Evolutionary conservation across 1,140 invertebrate genomes (phyloP).

Genomic region (Aethina tumida): DNA sequence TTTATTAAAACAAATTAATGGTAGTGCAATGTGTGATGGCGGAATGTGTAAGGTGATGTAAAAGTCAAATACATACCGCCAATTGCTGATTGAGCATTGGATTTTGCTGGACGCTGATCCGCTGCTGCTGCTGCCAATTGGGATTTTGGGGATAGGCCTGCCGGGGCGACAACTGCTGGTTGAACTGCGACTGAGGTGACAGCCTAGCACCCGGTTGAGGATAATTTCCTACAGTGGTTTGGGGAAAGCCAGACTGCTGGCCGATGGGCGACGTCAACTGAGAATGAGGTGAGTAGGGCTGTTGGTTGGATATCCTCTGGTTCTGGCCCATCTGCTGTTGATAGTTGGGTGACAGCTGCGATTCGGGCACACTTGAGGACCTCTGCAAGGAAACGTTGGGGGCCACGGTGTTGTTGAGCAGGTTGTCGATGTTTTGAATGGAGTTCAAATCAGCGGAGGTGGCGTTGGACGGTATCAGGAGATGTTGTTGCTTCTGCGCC

Average conservation of each 20-base stretch:
- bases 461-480: conserved; percentile 55
- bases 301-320: conserved; percentile 33
- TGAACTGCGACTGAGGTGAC: conserved; percentile 30
- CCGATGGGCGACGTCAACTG: conserved; percentile 35
- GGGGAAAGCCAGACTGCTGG: conserved; percentile 24
- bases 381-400: conserved; percentile 68
- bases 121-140: conserved; percentile 24
- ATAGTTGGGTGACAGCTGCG: conserved; percentile 59
- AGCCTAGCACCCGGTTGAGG: conserved; percentile 23
- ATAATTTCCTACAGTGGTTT: conserved; percentile 23
- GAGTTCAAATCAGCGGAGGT: conserved; percentile 50
- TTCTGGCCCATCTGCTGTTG: conserved; percentile 22
- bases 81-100: conserved; percentile 72
- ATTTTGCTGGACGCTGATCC: conserved; percentile 51
- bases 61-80: conserved; percentile 43
- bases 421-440: conserved; percentile 59
- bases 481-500: conserved; percentile 60
- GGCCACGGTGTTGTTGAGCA: conserved; percentile 70
- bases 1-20: too few relatives aligned
- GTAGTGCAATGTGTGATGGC: too few relatives aligned
- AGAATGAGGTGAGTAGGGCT: conserved; percentile 39
- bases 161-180: conserved; percentile 30
- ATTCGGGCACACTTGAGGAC: conserved; percentile 56
- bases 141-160: conserved; percentile 23
- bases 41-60: too few relatives aligned